phyloP scores from a whole-genome alignment of 2,888 invertebrate genomes.

The Drosophila paranaensis region DNA sequence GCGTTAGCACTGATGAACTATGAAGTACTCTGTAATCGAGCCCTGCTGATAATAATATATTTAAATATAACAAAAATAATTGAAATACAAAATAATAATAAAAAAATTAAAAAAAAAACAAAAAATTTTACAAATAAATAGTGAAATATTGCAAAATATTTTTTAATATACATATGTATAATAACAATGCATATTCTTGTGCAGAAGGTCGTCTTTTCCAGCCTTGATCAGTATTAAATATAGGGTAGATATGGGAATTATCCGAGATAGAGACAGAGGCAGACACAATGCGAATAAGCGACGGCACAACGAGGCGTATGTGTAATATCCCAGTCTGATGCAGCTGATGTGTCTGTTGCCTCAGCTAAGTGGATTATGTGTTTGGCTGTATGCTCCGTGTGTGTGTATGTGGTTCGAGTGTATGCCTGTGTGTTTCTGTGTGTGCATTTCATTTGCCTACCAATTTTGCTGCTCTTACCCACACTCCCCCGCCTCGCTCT shows the following conservation, averaged over 20 bases:
- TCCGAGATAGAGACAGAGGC: neutral
- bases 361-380: slow-evolving; percentile 69
- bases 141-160: too few species aligned
- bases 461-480: slow-evolving; percentile 39
- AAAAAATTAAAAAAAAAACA: neutral
- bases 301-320: slow-evolving; percentile 64
- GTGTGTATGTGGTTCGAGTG: neutral
- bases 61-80: neutral
- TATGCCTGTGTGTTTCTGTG: slow-evolving; percentile 29
- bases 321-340: slow-evolving; percentile 65
- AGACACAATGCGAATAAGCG: slow-evolving; percentile 1
- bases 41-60: neutral
- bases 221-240: neutral
- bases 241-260: slow-evolving; percentile 20
- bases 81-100: too few species aligned
- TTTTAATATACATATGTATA: neutral
- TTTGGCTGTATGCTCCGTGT: slow-evolving; percentile 19
- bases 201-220: neutral
- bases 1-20: neutral
- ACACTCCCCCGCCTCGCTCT: neutral
- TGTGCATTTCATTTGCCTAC: slow-evolving; percentile 68
- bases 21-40: slow-evolving; percentile 2
- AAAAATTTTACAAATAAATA: neutral
- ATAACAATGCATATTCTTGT: too few species aligned
- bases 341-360: slow-evolving; percentile 49